Evolutionary conservation across 2,888 invertebrate species (phyloP), one percentile per base, ranked within the genome.

Genomic region (Tiliacea citrago): DNA sequence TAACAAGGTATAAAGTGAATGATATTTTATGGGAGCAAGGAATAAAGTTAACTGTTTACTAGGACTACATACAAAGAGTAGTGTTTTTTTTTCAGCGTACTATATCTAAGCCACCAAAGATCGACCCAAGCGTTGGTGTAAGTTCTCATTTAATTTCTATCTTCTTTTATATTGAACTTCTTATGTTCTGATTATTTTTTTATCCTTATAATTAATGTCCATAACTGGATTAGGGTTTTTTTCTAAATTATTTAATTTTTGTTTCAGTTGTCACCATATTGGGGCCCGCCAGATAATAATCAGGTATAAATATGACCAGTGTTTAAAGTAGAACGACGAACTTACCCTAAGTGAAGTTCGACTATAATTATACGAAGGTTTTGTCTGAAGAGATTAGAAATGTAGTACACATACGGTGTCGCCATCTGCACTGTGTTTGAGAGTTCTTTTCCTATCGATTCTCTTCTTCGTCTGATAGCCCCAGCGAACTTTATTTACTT

Each of bases 61-160:
- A n/a, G 0, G 13, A n/a, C n/a, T n/a, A n/a, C n/a, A n/a, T n/a
- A n/a, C n/a, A n/a, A n/a, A n/a, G n/a, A n/a, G n/a, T n/a, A 1
- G 6, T n/a, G 12, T 1, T 24, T n/a, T 18, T 49, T 57, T 47
- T 69, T 18, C 24, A 72, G 72, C 49, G 9, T 49, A 0, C 49
- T 2, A 0, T 1, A 13, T 0, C 2, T 29, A 29, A 2, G 47
- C 5, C 21, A 21, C 4, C 4, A 45, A 13, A 8, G 0, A 0
- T 0, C 2, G 16, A 42, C 0, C 49, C 72, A 21, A 70, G 0
- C 12, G 0, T 4, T 42, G 72, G 70, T 29, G 72, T 73, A 70
- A 73, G 72, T 58, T 69, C 1, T 49, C 3, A 21, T 57, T 16
- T 16, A 12, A 57, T 47, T 39, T 39, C 51, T 39, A n/a, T 47